Conservation (phyloP, 37 sponge, comb jelly and placozoan species). For the Cladorhizidae sp. region DNA sequence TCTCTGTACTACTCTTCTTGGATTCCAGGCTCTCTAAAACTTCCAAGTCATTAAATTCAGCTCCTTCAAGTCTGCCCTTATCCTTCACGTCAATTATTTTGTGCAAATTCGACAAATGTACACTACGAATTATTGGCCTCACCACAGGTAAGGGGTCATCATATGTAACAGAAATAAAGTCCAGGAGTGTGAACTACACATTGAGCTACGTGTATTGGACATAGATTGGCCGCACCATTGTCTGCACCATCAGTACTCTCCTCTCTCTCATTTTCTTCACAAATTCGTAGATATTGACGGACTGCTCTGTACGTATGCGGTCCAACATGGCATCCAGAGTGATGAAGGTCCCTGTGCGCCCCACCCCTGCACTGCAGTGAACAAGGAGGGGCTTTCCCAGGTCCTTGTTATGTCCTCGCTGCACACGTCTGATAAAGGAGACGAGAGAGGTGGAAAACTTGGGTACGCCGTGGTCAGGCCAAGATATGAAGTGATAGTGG, state of each 20-base stretch:
- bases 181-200: no score
- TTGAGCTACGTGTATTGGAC: no score
- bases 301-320: constrained; percentile 30
- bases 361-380: constrained; percentile 91
- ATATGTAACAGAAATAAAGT: no score
- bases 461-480: constrained; percentile 93
- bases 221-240: constrained; percentile 32
- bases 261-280: constrained; percentile 48
- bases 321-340: constrained; percentile 69
- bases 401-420: constrained; percentile 21
- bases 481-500: constrained; percentile 80
- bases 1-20: no score
- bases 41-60: no score
- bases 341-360: constrained; percentile 81
- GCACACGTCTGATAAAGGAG: constrained; percentile 65
- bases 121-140: no score
- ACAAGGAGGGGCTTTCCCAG: constrained; percentile 36
- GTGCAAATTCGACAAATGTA: no score
- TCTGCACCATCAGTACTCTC: constrained; percentile 68
- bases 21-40: no score
- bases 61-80: no score
- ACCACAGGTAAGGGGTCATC: no score
- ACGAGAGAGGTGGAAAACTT: constrained; percentile 77
- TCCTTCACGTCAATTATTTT: no score
- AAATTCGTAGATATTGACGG: constrained; percentile 58